These are phyloP conservation scores for Acanthococcus lagerstroemiae DNA, from an alignment of 2,888 invertebrate species.

Conservation along the genomic window DNA sequence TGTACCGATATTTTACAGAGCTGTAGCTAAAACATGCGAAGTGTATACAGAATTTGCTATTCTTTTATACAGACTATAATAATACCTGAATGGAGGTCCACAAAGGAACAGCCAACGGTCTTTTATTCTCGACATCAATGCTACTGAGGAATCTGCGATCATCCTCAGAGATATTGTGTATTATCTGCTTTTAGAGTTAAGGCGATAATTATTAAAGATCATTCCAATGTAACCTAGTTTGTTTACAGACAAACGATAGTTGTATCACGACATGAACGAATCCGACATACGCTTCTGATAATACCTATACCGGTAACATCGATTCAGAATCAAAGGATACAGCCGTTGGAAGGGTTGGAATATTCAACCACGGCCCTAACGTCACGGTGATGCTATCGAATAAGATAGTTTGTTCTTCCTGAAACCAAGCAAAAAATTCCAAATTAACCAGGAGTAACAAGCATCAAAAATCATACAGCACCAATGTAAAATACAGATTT, in stretches of 20 bases:
- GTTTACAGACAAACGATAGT: no score
- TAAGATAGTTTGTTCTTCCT: constrained; percentile 44
- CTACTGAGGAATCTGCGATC: not conserved
- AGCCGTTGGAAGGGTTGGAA: constrained; percentile 79
- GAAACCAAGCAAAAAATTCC: not conserved
- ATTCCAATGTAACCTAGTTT: no score
- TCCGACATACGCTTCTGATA: not conserved
- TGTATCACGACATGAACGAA: no score
- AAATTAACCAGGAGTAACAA: not conserved
- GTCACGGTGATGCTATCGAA: constrained; percentile 84
- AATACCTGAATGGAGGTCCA: constrained; percentile 57
- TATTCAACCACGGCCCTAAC: constrained; percentile 81
- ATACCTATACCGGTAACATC: not conserved
- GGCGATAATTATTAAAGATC: no score
- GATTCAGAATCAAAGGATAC: constrained; percentile 56
- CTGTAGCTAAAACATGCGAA: no score
- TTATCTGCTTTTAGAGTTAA: no score
- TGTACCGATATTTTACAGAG: no score
- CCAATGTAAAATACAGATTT: not conserved
- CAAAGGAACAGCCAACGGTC: constrained; percentile 62
- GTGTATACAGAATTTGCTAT: no score
- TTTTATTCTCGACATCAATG: constrained; percentile 27
- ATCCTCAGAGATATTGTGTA: not conserved
- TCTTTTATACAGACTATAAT: no score
- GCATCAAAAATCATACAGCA: not conserved